Evolutionary conservation across 2,113 vertebrate species (phyloP).

Genomic region (Pygoscelis adeliae): DNA sequence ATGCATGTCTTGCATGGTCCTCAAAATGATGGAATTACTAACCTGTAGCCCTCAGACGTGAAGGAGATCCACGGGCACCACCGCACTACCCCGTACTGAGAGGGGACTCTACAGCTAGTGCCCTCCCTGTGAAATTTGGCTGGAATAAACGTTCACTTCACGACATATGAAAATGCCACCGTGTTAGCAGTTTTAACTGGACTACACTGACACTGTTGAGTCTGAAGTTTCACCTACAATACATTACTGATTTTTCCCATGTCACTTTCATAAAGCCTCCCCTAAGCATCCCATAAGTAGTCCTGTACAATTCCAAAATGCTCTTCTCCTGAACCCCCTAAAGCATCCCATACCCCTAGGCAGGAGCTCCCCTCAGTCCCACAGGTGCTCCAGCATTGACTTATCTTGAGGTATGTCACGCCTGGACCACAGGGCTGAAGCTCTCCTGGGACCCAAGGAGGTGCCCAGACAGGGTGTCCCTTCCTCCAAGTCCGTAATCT

Average conservation of each 20-base stretch:
- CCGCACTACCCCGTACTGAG: background rate
- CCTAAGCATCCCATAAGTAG: background rate
- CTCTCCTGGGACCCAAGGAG: background rate
- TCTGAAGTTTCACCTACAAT: background rate
- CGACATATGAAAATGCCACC: accelerated
- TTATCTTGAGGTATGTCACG: background rate
- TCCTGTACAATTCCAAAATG: background rate
- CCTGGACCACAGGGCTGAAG: background rate
- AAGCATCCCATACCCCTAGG: background rate
- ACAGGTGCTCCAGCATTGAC: background rate
- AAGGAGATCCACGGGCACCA: background rate
- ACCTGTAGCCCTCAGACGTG: background rate
- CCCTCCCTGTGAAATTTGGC: background rate
- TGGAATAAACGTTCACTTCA: background rate
- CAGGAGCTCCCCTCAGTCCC: background rate
- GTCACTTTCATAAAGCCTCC: background rate
- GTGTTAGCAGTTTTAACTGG: background rate
- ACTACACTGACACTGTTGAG: background rate
- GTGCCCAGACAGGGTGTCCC: background rate
- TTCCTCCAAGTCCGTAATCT: background rate
- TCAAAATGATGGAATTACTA: background rate
- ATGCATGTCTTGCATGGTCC: background rate
- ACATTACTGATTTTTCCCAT: background rate
- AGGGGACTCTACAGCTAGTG: background rate
- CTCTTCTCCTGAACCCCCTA: background rate